Evolutionary conservation across 2,113 vertebrate genomes (phyloP).

Genomic region (Embiotoca jacksoni): DNA sequence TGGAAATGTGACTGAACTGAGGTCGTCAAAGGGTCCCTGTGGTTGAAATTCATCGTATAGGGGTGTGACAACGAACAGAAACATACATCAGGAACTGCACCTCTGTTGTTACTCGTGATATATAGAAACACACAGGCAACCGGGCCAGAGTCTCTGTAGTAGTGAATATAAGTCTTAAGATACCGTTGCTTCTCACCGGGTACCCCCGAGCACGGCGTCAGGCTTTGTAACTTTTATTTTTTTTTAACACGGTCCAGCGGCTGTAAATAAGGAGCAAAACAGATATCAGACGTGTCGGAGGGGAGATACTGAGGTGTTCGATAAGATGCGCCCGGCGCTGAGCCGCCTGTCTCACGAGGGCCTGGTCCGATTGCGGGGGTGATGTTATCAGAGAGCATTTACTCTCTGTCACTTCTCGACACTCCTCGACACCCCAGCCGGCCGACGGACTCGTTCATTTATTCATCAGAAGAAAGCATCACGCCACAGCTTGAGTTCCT

Average conservation of each 20-base stretch:
- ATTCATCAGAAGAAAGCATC: slow-evolving; percentile 63
- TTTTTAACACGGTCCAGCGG: slow-evolving; percentile 11
- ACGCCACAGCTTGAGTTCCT: slow-evolving; percentile 44
- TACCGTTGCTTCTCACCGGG: too few relatives aligned
- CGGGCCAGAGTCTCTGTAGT: too few relatives aligned
- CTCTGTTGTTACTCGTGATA: background rate
- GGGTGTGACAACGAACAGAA: too few relatives aligned
- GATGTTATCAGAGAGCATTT: slow-evolving; percentile 54
- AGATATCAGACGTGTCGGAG: slow-evolving; percentile 40
- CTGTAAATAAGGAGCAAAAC: slow-evolving; percentile 38
- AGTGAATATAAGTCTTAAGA: background rate
- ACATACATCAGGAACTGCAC: too few relatives aligned
- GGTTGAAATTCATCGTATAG: too few relatives aligned
- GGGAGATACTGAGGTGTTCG: background rate
- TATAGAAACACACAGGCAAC: background rate
- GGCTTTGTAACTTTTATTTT: background rate
- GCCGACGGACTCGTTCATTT: slow-evolving; percentile 63
- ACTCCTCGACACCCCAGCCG: background rate
- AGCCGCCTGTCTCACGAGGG: slow-evolving; percentile 16
- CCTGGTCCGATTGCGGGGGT: background rate
- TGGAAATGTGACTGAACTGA: background rate
- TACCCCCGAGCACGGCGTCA: accelerated
- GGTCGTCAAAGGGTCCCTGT: background rate
- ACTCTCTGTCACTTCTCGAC: background rate
- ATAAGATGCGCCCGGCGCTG: slow-evolving; percentile 18